Conservation (phyloP, 2,888 invertebrate genomes). For the Erynnis tages region DNA sequence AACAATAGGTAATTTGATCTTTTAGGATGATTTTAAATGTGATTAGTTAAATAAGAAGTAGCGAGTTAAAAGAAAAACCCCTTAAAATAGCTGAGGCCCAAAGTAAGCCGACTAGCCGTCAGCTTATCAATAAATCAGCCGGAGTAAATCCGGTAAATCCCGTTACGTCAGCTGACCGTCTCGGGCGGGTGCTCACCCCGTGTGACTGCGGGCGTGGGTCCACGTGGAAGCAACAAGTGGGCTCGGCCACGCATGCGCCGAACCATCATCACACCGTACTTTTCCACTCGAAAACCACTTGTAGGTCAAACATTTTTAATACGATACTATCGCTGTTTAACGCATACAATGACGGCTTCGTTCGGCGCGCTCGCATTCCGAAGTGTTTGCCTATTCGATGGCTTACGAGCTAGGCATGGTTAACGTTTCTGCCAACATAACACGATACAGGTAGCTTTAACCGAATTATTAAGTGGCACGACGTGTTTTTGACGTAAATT, state of each 20-base stretch:
- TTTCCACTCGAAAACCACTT: conserved; percentile 54
- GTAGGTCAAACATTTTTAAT: conserved; percentile 33
- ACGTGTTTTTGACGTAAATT: no score
- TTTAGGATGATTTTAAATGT: no score
- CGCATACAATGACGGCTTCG: conserved; percentile 9
- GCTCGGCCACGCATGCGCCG: conserved; percentile 56
- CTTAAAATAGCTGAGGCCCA: no score
- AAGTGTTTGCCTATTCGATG: background rate
- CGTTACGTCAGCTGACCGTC: background rate
- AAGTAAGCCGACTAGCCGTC: background rate
- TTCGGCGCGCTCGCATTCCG: background rate
- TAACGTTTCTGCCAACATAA: background rate
- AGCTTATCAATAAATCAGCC: background rate
- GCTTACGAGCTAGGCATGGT: no score
- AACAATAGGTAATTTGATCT: no score
- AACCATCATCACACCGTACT: conserved; percentile 45
- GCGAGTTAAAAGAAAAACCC: no score
- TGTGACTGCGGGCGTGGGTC: conserved; percentile 26
- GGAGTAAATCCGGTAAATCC: background rate
- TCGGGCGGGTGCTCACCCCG: conserved; percentile 3
- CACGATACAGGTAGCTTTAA: background rate
- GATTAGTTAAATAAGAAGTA: no score
- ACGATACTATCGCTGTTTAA: conserved; percentile 13
- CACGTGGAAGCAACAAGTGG: conserved; percentile 76
- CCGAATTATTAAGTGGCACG: background rate